A percentile compares a stretch with the other conserved stretches of the same genome.
phyloP scores from a whole-genome alignment of 2,797 vertebrate genomes.

The Salmo trutta region DNA sequence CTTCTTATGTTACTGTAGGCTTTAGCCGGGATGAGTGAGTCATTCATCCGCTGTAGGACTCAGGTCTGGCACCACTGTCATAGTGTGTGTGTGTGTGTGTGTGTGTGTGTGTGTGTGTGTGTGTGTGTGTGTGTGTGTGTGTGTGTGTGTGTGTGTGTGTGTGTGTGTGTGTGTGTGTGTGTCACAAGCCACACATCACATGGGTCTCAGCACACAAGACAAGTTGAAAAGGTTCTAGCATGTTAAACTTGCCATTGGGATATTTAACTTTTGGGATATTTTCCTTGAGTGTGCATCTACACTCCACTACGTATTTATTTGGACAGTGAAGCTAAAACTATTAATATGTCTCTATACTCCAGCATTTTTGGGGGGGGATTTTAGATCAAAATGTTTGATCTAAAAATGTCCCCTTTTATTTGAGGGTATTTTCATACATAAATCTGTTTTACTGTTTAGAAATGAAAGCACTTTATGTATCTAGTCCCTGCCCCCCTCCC shows the following conservation, averaged over 20 bases:
- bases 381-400: too few relatives aligned
- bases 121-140: conserved; percentile 30
- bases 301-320: too few relatives aligned
- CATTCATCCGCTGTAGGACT: conserved; percentile 69
- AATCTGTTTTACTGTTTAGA: too few relatives aligned
- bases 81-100: conserved; percentile 31
- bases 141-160: background rate
- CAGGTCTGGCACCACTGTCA: conserved; percentile 54
- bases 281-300: background rate
- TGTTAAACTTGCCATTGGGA: background rate
- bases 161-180: background rate
- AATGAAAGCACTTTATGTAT: too few relatives aligned
- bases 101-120: conserved; percentile 51
- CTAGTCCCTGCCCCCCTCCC: too few relatives aligned
- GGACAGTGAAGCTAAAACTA: too few relatives aligned
- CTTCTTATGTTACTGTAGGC: conserved; percentile 66
- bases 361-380: too few relatives aligned
- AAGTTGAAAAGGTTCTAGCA: too few relatives aligned
- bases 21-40: conserved; percentile 67
- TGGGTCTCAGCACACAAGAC: background rate
- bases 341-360: too few relatives aligned
- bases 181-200: background rate
- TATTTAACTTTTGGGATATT: background rate
- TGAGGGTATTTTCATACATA: too few relatives aligned
- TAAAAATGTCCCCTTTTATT: too few relatives aligned